Percentiles rank a stretch among this genome's conserved stretches.
Evolutionary conservation across 2,888 invertebrate species (phyloP).

Genomic region (Odontomyia ornata): DNA sequence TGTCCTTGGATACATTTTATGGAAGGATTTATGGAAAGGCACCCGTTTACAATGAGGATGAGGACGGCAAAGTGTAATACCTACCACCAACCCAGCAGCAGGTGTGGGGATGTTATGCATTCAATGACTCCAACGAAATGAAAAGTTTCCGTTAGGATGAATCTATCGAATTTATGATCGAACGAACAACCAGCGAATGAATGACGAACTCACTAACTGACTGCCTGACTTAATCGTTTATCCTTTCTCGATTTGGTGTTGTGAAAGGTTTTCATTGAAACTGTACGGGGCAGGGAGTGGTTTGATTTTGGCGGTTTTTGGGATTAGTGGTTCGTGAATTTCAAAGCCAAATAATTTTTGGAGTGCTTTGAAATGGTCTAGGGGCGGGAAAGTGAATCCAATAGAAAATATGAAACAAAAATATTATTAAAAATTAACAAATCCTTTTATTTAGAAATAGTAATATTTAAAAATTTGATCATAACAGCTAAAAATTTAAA

Average conservation of each 20-base stretch:
- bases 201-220: conserved; percentile 5
- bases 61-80: background rate
- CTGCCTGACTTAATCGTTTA: conserved; percentile 32
- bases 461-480: no score
- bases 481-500: no score
- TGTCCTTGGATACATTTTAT: conserved; percentile 30
- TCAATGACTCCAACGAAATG: conserved; percentile 21
- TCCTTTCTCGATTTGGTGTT: background rate
- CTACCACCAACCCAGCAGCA: no score
- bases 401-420: no score
- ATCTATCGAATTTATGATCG: conserved; percentile 29
- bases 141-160: conserved; percentile 29
- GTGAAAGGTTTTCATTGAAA: background rate
- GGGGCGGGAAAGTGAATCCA: no score
- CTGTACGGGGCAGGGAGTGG: background rate
- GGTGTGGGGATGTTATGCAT: background rate
- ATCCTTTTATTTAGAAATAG: no score
- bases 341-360: no score
- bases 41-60: background rate
- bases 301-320: no score
- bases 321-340: no score
- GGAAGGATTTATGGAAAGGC: conserved; percentile 15
- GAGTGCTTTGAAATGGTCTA: no score
- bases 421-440: no score
- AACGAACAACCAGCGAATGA: background rate